A percentile compares a stretch with the other conserved stretches of the same genome.
phyloP scores from a whole-genome alignment of 2,113 vertebrate species.

The Micromys minutus region DNA sequence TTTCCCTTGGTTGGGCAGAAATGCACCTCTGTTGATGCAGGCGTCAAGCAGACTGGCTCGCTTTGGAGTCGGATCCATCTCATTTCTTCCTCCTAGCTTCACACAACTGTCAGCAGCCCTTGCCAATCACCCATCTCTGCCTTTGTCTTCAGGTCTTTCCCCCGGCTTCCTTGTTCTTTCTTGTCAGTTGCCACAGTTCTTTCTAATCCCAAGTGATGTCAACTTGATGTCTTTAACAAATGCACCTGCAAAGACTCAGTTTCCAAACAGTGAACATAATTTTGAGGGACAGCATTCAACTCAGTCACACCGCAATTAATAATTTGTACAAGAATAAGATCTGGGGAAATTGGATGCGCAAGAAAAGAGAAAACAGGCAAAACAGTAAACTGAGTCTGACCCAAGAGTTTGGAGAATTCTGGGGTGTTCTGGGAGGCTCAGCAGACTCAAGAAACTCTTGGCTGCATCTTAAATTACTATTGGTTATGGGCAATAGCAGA shows the following conservation, averaged over 20 bases:
- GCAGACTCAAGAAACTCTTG: background rate
- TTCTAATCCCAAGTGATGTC: background rate
- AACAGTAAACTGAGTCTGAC: background rate
- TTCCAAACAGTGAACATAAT: background rate
- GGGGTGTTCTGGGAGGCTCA: background rate
- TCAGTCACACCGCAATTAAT: background rate
- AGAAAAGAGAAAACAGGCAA: background rate
- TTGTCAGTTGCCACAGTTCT: background rate
- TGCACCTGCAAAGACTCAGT: background rate
- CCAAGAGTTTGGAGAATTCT: background rate
- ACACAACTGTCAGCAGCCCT: background rate
- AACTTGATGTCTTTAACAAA: background rate
- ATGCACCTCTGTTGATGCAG: background rate
- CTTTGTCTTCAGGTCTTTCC: background rate
- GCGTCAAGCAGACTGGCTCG: background rate
- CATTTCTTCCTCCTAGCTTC: background rate
- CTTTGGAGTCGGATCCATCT: background rate
- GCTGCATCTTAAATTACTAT: background rate
- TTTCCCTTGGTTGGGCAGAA: background rate
- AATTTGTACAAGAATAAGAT: background rate
- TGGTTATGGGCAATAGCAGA: background rate
- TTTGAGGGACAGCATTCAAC: background rate
- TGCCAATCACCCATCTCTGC: background rate
- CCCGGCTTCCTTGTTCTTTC: background rate
- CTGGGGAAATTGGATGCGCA: background rate